phyloP scores from a whole-genome alignment of 2,797 vertebrate species.

The Acanthis flammea region DNA sequence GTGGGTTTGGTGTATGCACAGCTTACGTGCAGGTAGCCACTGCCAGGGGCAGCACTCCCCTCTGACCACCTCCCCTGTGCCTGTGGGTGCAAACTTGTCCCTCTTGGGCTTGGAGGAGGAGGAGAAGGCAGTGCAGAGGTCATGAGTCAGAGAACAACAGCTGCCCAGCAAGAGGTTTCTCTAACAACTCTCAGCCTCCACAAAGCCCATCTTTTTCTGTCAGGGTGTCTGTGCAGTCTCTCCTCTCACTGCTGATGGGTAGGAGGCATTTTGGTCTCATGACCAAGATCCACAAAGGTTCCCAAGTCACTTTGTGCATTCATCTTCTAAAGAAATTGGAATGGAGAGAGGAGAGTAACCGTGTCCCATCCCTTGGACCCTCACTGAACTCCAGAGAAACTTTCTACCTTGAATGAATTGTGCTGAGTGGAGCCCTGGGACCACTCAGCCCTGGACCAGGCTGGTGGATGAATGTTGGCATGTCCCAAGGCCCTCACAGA shows the following conservation, averaged over 20 bases:
- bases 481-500: background rate
- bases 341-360: background rate
- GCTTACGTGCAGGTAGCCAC: background rate
- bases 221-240: background rate
- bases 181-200: background rate
- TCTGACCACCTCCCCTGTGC: accelerated
- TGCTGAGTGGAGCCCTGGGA: background rate
- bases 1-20: background rate
- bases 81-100: background rate
- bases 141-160: background rate
- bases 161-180: background rate
- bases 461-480: background rate
- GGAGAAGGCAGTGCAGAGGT: background rate
- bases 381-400: background rate
- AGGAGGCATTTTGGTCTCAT: background rate
- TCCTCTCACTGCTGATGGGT: background rate
- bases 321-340: background rate
- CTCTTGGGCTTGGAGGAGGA: background rate
- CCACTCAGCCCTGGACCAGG: background rate
- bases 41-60: accelerated
- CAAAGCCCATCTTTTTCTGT: background rate
- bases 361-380: background rate
- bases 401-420: background rate
- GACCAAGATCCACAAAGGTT: background rate
- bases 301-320: background rate